Percentiles rank a stretch among this genome's conserved stretches.
Evolutionary conservation across 2,797 vertebrate genomes (phyloP).

Genomic region (Peromyscus melanophrys): DNA sequence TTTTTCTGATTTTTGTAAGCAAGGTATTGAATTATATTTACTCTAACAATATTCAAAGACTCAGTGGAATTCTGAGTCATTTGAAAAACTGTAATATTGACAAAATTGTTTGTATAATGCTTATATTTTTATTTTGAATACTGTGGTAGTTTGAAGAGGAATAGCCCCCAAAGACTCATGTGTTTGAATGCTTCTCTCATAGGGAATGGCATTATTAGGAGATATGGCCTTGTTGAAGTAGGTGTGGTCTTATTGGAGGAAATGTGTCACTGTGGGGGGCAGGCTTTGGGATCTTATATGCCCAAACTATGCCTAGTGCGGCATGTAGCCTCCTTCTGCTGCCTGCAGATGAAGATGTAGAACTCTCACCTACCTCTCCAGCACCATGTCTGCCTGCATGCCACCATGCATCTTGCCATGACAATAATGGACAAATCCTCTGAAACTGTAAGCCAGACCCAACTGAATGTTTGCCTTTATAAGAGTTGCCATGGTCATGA

Average conservation of each 20-base stretch:
- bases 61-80: slow-evolving; percentile 4
- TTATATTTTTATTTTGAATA: not conserved
- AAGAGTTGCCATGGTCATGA: not conserved
- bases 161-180: not conserved
- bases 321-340: not conserved
- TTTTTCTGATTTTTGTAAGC: not conserved
- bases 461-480: not conserved
- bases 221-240: not conserved
- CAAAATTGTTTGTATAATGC: not conserved
- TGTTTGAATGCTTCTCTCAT: not conserved
- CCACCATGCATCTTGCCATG: not conserved
- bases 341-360: not conserved
- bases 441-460: not conserved
- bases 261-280: not conserved
- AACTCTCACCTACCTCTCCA: not conserved
- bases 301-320: not conserved
- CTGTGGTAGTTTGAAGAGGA: not conserved
- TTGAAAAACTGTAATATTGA: not conserved
- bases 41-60: not conserved
- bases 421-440: not conserved
- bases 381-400: not conserved
- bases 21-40: not conserved
- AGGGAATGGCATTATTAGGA: not conserved
- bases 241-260: not conserved
- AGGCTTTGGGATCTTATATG: not conserved